Conservation (phyloP, 2,888 invertebrate genomes). For the Volucella inflata region DNA sequence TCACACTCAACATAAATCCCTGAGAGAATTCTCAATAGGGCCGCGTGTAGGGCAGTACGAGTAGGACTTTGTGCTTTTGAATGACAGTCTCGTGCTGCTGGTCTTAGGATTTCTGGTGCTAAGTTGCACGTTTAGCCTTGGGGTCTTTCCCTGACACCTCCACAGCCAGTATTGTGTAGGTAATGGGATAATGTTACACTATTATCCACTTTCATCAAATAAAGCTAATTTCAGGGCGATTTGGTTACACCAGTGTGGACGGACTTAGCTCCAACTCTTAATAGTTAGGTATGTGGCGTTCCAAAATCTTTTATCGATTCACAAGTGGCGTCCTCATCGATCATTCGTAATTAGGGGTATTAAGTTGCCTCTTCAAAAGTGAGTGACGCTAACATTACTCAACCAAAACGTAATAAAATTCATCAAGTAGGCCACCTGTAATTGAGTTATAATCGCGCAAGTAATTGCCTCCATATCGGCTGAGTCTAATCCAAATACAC, state of each 20-base stretch:
- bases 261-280: neutral
- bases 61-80: constrained; percentile 53
- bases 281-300: neutral
- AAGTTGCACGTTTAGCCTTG: neutral
- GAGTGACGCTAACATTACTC: constrained; percentile 16
- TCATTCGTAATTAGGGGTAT: constrained; percentile 17
- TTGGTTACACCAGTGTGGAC: constrained; percentile 32
- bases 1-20: constrained; percentile 66
- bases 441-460: constrained; percentile 58
- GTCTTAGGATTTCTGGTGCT: constrained; percentile 21
- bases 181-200: constrained; percentile 58
- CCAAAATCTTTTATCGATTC: neutral
- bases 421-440: constrained; percentile 32
- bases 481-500: constrained; percentile 1
- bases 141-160: neutral
- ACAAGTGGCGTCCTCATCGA: neutral
- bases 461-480: constrained; percentile 29
- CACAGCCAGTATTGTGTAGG: neutral
- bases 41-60: neutral
- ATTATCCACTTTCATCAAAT: constrained; percentile 68
- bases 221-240: constrained; percentile 64
- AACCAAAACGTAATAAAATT: constrained; percentile 26
- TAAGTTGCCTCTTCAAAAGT: neutral
- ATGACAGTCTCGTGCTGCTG: constrained; percentile 42
- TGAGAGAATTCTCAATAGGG: constrained; percentile 41